These are phyloP conservation scores for Mycalesis mineus DNA, from an alignment of 2,888 invertebrate genomes.

Conservation along the genomic window DNA sequence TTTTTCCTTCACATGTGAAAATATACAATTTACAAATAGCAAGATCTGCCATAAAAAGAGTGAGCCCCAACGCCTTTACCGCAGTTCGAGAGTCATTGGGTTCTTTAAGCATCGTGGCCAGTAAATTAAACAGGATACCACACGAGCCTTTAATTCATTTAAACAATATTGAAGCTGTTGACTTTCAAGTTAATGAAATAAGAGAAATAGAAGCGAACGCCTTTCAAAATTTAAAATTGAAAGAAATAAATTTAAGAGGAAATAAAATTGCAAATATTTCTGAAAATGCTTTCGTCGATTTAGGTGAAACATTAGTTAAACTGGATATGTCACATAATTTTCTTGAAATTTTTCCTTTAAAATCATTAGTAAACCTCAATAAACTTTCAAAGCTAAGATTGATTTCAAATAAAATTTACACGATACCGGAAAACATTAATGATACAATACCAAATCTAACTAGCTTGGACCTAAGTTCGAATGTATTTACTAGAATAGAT, in stretches of 20 bases:
- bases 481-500: slow-evolving; percentile 86
- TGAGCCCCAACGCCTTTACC: slow-evolving; percentile 83
- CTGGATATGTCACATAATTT: slow-evolving; percentile 93
- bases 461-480: slow-evolving; percentile 90
- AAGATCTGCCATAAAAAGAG: slow-evolving; percentile 83
- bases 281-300: slow-evolving; percentile 88
- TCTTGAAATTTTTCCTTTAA: slow-evolving; percentile 88
- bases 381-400: slow-evolving; percentile 84
- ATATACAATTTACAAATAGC: slow-evolving; percentile 87
- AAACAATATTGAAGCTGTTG: slow-evolving; percentile 84
- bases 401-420: slow-evolving; percentile 90
- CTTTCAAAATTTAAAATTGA: slow-evolving; percentile 88
- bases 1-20: slow-evolving; percentile 84
- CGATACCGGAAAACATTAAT: slow-evolving; percentile 85
- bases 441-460: slow-evolving; percentile 84
- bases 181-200: slow-evolving; percentile 92
- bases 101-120: slow-evolving; percentile 87
- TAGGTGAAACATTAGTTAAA: slow-evolving; percentile 87
- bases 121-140: slow-evolving; percentile 85
- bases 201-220: slow-evolving; percentile 89
- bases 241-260: slow-evolving; percentile 89
- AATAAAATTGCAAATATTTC: slow-evolving; percentile 89
- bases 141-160: slow-evolving; percentile 85
- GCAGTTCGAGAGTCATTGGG: slow-evolving; percentile 84
- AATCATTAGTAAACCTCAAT: slow-evolving; percentile 85